Conservation (phyloP, 2,797 vertebrate species). For the Numenius phaeopus region DNA sequence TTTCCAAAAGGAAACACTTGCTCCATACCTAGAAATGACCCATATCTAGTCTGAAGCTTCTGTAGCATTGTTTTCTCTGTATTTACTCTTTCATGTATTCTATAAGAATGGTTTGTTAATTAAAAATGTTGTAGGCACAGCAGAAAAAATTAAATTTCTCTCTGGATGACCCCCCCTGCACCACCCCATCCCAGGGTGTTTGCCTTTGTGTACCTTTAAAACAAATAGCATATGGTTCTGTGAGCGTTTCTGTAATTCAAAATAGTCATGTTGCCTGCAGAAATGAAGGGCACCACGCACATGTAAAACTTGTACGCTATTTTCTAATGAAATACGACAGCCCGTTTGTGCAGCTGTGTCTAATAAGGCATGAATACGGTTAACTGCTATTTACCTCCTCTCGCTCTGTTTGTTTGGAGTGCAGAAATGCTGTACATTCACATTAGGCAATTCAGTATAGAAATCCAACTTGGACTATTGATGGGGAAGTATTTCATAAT, state of each 20-base stretch:
- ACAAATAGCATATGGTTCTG: neutral
- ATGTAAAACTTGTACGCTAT: neutral
- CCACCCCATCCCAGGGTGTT: neutral
- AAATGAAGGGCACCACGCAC: neutral
- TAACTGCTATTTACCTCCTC: conserved; percentile 6
- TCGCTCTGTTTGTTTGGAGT: neutral
- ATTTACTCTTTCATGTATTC: neutral
- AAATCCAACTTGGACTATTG: conserved; percentile 3
- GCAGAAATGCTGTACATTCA: conserved; percentile 19
- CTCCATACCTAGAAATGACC: neutral
- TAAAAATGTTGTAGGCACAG: neutral
- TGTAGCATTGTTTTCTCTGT: neutral
- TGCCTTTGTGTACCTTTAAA: neutral
- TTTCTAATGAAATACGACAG: neutral
- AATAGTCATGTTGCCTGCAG: neutral
- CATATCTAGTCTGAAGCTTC: neutral
- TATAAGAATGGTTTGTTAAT: neutral
- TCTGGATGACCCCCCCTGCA: neutral
- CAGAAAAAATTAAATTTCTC: neutral
- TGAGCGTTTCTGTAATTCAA: neutral
- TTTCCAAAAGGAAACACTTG: neutral
- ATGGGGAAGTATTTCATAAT: conserved; percentile 41
- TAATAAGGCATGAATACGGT: conserved; percentile 8
- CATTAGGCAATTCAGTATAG: neutral
- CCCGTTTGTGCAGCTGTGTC: conserved; percentile 43